These are phyloP conservation scores for Alentia gelatinosa DNA, from an alignment of 2,888 invertebrate species.

Conservation along the genomic window DNA sequence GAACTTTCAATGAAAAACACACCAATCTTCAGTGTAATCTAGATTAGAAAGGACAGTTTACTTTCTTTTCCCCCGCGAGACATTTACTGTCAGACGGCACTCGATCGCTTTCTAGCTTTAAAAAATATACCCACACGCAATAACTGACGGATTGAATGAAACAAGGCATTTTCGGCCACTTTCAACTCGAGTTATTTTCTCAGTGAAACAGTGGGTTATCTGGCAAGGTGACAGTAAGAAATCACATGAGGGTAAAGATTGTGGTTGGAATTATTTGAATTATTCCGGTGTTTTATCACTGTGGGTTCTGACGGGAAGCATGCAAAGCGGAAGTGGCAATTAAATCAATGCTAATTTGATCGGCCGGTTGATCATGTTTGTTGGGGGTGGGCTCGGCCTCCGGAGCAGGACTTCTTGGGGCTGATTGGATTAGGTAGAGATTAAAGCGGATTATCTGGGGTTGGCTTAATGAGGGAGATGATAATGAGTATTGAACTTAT, in stretches of 20 bases:
- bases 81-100: no score
- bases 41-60: background rate
- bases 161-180: no score
- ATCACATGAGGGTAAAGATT: background rate
- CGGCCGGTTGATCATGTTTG: conserved; percentile 7
- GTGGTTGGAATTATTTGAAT: no score
- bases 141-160: no score
- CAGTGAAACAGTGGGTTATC: no score
- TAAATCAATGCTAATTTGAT: conserved; percentile 42
- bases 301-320: background rate
- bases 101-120: no score
- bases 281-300: background rate
- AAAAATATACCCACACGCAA: no score
- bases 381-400: background rate
- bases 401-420: background rate
- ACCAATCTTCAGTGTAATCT: no score
- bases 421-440: conserved; percentile 20
- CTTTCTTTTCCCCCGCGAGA: background rate
- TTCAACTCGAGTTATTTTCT: no score
- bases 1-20: no score
- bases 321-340: conserved; percentile 25
- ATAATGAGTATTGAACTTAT: conserved; percentile 43
- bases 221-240: background rate
- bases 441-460: background rate
- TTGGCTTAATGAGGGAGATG: conserved; percentile 31